Percentiles rank a stretch among this genome's conserved stretches.
Conservation (phyloP, 2,113 vertebrate genomes). For the Nyctereutes procyonoides region DNA sequence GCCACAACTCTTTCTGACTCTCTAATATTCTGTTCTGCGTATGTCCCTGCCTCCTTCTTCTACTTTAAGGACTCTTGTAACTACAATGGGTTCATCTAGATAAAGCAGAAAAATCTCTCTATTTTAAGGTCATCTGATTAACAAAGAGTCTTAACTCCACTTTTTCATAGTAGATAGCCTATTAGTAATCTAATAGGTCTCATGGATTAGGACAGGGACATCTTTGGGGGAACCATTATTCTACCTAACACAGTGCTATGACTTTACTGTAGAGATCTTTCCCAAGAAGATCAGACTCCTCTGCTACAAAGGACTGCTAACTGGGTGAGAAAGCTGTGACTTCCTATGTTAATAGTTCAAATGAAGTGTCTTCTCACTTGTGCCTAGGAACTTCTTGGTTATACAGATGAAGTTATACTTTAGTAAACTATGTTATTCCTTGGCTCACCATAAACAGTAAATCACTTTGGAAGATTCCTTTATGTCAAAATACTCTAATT, state of each 20-base stretch:
- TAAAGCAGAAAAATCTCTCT: neutral
- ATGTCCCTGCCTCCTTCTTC: neutral
- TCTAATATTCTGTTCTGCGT: neutral
- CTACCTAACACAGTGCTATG: neutral
- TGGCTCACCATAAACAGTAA: neutral
- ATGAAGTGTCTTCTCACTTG: neutral
- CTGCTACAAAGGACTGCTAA: neutral
- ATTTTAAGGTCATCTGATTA: neutral
- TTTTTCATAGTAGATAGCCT: neutral
- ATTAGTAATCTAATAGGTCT: neutral
- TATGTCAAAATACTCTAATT: neutral
- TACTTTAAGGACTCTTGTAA: neutral
- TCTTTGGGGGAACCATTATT: neutral
- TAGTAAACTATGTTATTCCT: neutral
- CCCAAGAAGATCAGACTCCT: neutral
- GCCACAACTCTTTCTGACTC: neutral
- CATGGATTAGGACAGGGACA: neutral
- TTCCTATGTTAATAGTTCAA: neutral
- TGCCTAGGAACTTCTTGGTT: neutral
- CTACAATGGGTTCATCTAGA: neutral
- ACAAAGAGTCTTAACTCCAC: neutral
- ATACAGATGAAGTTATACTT: neutral
- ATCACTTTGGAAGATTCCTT: neutral
- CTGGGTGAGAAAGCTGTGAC: neutral
- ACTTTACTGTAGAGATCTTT: neutral